Evolutionary conservation across 2,797 vertebrate species (phyloP), one percentile per base, ranked within the genome.

Genomic region (Rhadinocentrus ornatus): DNA sequence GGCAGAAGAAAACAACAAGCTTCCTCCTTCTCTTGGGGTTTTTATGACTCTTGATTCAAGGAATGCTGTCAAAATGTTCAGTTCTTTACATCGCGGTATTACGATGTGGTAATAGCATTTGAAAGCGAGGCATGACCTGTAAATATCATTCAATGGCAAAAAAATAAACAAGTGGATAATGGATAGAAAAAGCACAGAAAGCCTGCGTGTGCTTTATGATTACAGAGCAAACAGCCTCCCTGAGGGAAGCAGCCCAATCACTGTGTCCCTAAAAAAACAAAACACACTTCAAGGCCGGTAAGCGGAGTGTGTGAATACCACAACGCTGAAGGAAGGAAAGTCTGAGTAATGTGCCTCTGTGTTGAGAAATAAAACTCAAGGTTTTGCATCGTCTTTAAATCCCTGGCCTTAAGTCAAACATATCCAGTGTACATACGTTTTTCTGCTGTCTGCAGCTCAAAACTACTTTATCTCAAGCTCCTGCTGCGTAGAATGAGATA

Each of bases 401-500:
- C 24, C n/a, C 1, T 44, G 11, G 32, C 11, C 52, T 66, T 37
- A 39, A 60, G 70, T 41, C 20, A 32, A 60, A 52, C n/a, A n/a
- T 37, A 12, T 29, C 6, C 61, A 62, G 27, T 31, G 7, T 31
- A 31, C 31, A 31, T 31, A 31, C 31, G 73, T 46, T 32, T 62
- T 39, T 55, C 57, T 35, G 20, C 64, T 1, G 29, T 62, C 55
- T 46, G 2, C 32, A 39, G 52, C 26, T 68, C 52, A 32, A n/a
- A 64, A 76, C 66, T 71, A 62, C 75, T 54, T 79, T 80, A 81
- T 90, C 85, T 79, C 29, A 0, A 35, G 46, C 72, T 78, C 77
- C 78, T 71, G 71, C 82, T 85, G 82, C 9, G 64, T 56, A 73
- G 50, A 41, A 12, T 41, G 72, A 6, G 84, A 89, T 84, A 81